Evolutionary conservation across 92 coral and sea anemone species (phyloP), one percentile per base, ranked within the genome.

Genomic region (Palythoa grandiflora): DNA sequence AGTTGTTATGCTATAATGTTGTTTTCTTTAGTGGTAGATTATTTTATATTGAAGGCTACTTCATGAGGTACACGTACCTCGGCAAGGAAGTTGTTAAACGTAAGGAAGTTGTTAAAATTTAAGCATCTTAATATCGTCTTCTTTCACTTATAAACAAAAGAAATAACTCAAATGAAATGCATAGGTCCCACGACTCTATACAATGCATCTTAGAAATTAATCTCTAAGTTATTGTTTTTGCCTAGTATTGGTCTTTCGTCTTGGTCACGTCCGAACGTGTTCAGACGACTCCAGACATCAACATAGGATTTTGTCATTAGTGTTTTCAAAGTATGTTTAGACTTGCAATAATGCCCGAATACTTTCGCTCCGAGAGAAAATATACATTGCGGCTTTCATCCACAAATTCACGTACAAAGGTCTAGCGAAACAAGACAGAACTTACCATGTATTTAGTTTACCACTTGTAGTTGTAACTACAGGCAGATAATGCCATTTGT

Each of bases 261-360:
- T 47, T 2, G 78, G 78, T 74, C 78, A 74, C 78, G 78, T 74
- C 78, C 78, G 1, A 74, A 47, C 78, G 0, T 44, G 17, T 44
- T 37, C 11, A 74, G 20, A 12, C n/a, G 15, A 15, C 3, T 15
- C n/a, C 16, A 68, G n/a, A 68, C 73, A 20, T 44, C 50, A 44
- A 44, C 1, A 44, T 44, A 44, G 50, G 50, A 44, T 44, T 44
- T 44, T 44, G 50, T 4, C 50, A 8, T 44, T 44, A 44, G 50
- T 44, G 50, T 44, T 44, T 44, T 44, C 50, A 44, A 44, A 44
- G 7, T 44, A 44, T 44, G 50, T 44, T 44, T 44, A 6, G 50
- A 44, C 50, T 44, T 44, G 7, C 50, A 44, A 44, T 44, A 44
- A 44, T 44, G 50, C 5, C 50, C 50, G 7, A 44, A 44, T 44